Conservation (phyloP, 2,797 vertebrate genomes). For the Myotis planiceps region DNA sequence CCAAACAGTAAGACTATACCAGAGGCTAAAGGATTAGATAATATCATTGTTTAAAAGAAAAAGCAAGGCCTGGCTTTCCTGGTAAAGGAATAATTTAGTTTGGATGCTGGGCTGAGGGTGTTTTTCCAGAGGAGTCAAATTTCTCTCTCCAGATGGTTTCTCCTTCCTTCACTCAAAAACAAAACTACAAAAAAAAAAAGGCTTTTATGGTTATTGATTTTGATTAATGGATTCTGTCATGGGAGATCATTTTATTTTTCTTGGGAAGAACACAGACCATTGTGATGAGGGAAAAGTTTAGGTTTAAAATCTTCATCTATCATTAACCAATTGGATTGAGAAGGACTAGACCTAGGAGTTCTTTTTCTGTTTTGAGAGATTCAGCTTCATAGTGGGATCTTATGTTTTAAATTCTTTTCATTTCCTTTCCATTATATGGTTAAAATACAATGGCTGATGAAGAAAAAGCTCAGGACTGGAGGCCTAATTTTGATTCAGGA, state of each 20-base stretch:
- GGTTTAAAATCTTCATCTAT: background rate
- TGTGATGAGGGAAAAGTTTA: slow-evolving; percentile 24
- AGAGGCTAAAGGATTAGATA: background rate
- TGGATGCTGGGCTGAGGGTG: background rate
- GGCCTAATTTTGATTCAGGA: slow-evolving; percentile 68
- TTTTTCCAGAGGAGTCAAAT: slow-evolving; percentile 52
- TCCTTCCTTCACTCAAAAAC: slow-evolving; percentile 33
- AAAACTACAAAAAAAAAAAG: background rate
- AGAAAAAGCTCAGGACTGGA: slow-evolving; percentile 33
- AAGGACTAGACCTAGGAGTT: background rate
- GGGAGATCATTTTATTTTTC: slow-evolving; percentile 59
- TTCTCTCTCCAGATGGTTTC: slow-evolving; percentile 69
- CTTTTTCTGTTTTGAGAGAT: slow-evolving; percentile 1
- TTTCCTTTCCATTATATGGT: background rate
- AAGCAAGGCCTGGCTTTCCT: background rate
- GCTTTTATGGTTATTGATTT: slow-evolving; percentile 67
- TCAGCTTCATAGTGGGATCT: background rate
- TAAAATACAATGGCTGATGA: slow-evolving; percentile 40
- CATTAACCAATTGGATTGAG: background rate
- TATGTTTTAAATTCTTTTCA: slow-evolving; percentile 33
- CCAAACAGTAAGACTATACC: background rate
- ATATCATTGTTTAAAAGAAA: background rate
- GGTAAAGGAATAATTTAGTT: background rate
- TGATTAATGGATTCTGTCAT: slow-evolving; percentile 61
- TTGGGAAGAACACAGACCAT: slow-evolving; percentile 35